Percentiles rank a stretch among this genome's conserved stretches.
Conservation (phyloP, 2,797 vertebrate genomes). For the Dermochelys coriacea region DNA sequence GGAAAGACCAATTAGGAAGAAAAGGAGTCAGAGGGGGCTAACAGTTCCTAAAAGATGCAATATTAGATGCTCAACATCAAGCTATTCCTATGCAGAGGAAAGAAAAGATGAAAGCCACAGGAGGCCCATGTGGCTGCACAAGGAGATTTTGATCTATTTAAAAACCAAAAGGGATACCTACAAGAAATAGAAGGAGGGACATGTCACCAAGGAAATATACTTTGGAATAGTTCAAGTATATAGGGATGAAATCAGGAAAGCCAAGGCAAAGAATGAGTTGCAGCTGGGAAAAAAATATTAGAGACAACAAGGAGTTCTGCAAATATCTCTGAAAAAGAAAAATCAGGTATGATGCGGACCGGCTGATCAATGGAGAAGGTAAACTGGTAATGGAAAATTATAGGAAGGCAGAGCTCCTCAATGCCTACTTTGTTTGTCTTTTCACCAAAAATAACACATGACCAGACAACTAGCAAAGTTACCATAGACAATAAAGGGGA, state of each 20-base stretch:
- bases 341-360: too few species aligned
- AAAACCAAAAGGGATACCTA: background rate
- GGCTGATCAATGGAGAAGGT: background rate
- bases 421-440: too few species aligned
- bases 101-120: background rate
- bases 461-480: background rate
- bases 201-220: background rate
- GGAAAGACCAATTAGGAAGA: background rate
- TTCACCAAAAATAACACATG: background rate
- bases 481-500: background rate
- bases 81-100: background rate
- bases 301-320: background rate
- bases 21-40: background rate
- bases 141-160: background rate
- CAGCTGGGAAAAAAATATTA: background rate
- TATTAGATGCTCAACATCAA: background rate
- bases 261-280: background rate
- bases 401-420: too few species aligned
- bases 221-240: background rate
- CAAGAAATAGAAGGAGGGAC: background rate
- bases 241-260: background rate
- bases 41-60: background rate
- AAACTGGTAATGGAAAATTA: too few species aligned
- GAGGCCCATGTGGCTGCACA: background rate
- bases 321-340: background rate